Percentiles rank a stretch among this genome's conserved stretches.
phyloP scores from a whole-genome alignment of 2,113 vertebrate species.

The Triplophysa tibetana region DNA sequence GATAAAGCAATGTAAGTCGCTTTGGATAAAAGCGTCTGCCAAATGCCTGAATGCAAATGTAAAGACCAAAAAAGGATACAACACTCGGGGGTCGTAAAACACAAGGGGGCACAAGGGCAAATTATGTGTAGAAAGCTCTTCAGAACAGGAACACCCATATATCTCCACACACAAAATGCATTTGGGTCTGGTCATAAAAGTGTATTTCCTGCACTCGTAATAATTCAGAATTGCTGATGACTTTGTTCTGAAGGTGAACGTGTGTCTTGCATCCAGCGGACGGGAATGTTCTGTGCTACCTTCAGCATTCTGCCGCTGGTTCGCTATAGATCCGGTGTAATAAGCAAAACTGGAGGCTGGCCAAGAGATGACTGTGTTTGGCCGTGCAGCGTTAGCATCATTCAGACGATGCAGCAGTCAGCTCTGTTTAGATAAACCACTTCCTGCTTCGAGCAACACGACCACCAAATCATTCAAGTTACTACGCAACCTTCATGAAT shows the following conservation, averaged over 20 bases:
- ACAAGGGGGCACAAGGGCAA: too few relatives aligned
- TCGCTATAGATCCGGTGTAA: conserved; percentile 5
- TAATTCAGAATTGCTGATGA: background rate
- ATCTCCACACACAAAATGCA: too few relatives aligned
- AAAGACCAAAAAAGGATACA: too few relatives aligned
- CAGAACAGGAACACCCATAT: too few relatives aligned
- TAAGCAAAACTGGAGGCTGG: background rate
- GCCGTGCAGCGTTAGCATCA: background rate
- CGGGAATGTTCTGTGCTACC: background rate
- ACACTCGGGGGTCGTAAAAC: too few relatives aligned
- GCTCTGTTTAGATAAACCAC: conserved; percentile 11
- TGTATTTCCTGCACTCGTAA: background rate
- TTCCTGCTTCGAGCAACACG: background rate
- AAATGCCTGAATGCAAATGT: too few relatives aligned
- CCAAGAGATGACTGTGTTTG: conserved; percentile 2
- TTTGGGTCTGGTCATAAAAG: background rate
- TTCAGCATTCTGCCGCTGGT: background rate
- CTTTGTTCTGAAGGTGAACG: background rate
- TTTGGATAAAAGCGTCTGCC: too few relatives aligned
- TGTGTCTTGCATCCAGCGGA: background rate
- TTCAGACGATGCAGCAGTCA: conserved; percentile 1
- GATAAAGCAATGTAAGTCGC: too few relatives aligned
- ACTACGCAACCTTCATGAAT: background rate
- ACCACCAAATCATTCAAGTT: background rate
- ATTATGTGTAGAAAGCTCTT: too few relatives aligned